These are phyloP conservation scores for Osmerus mordax DNA, from an alignment of 2,113 vertebrate genomes.

Conservation along the genomic window DNA sequence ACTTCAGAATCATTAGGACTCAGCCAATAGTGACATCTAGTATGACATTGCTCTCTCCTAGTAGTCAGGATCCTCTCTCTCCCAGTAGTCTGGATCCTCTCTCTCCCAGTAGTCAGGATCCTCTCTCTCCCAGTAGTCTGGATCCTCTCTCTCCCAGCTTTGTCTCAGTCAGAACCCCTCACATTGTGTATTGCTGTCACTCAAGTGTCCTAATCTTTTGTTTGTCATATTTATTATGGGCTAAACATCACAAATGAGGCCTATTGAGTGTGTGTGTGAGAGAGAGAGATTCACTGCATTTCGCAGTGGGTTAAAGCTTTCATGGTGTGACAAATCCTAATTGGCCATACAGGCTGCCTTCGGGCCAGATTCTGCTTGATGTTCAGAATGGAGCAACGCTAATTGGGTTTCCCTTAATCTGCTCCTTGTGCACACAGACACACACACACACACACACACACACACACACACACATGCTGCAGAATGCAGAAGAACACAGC, in stretches of 20 bases:
- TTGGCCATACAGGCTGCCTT: constrained; percentile 67
- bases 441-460: constrained; percentile 10
- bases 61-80: no score
- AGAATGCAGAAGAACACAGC: constrained; percentile 48
- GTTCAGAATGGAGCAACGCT: constrained; percentile 63
- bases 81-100: no score
- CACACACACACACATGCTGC: constrained; percentile 51
- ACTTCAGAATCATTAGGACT: no score
- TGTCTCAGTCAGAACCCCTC: constrained; percentile 16
- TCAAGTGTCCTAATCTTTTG: constrained; percentile 44
- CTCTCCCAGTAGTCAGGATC: no score
- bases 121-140: no score
- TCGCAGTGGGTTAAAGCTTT: constrained; percentile 51
- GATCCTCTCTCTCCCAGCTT: no score
- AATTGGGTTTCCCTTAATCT: constrained; percentile 72
- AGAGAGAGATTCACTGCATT: constrained; percentile 44
- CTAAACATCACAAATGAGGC: constrained; percentile 61
- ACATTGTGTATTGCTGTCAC: constrained; percentile 44
- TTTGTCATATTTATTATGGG: constrained; percentile 58
- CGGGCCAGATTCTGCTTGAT: constrained; percentile 66
- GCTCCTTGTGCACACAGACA: constrained; percentile 42
- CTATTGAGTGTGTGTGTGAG: constrained; percentile 53
- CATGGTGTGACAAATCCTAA: constrained; percentile 71
- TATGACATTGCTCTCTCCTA: no score
- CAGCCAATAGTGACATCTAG: no score